Percentiles rank a stretch among this genome's conserved stretches.
These are phyloP conservation scores for Tenthredo livida DNA, from an alignment of 2,888 invertebrate genomes.

Conservation along the genomic window DNA sequence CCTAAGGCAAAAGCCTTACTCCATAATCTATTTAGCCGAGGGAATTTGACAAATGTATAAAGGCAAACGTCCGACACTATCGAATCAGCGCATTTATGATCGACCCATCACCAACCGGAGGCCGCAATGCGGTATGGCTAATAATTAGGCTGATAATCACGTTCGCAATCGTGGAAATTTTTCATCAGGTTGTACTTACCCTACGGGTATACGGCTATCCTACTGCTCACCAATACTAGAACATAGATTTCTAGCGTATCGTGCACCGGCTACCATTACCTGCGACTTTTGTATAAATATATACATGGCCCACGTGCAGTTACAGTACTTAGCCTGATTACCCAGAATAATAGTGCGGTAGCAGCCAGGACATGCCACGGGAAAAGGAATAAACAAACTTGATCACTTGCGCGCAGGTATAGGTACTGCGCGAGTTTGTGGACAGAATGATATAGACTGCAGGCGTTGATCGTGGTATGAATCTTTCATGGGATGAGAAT, in stretches of 20 bases:
- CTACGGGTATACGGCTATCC: conserved; percentile 21
- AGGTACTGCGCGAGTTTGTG: neutral
- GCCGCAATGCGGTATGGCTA: neutral
- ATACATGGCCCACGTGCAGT: conserved; percentile 28
- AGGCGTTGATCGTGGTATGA: conserved; percentile 9
- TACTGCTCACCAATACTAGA: conserved; percentile 3
- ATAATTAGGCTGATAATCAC: neutral
- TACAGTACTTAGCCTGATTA: conserved; percentile 52
- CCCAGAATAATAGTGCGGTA: conserved; percentile 44
- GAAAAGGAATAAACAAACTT: conserved; percentile 40
- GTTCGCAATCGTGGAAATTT: conserved; percentile 22
- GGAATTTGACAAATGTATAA: neutral
- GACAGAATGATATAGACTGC: neutral
- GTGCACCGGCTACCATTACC: conserved; percentile 38
- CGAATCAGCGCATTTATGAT: neutral
- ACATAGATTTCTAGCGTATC: conserved; percentile 41
- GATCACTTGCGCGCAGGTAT: conserved; percentile 14
- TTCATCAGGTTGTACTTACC: conserved; percentile 29
- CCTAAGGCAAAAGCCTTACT: conserved; percentile 23
- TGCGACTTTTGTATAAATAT: neutral
- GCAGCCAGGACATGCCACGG: conserved; percentile 21
- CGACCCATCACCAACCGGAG: neutral
- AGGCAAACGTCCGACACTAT: neutral
- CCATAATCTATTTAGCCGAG: neutral
- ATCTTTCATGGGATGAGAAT: neutral